A percentile compares a stretch with the other conserved stretches of the same genome.
Evolutionary conservation across 2,113 vertebrate genomes (phyloP).

Genomic region (Gadus chalcogrammus): DNA sequence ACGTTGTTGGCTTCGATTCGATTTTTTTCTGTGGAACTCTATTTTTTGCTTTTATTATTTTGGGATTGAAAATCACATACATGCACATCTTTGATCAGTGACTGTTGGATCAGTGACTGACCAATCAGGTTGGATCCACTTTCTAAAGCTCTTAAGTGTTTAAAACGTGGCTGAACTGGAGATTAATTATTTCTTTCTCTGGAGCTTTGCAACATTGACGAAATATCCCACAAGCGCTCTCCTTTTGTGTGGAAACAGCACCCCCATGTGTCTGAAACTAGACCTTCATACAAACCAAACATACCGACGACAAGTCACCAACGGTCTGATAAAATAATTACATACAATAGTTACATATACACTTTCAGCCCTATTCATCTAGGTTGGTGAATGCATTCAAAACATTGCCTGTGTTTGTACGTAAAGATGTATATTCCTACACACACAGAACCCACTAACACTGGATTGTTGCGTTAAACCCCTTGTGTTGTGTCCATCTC

Average conservation of each 20-base stretch:
- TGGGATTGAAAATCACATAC: not conserved
- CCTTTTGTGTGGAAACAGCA: constrained; percentile 20
- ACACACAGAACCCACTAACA: too few species aligned
- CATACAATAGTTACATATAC: too few species aligned
- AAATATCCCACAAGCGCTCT: too few species aligned
- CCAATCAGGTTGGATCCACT: not conserved
- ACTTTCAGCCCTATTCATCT: too few species aligned
- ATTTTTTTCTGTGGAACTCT: not conserved
- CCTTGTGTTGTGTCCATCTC: constrained; percentile 30
- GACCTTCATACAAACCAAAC: too few species aligned
- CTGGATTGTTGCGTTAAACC: not conserved
- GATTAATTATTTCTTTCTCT: too few species aligned
- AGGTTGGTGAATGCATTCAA: too few species aligned
- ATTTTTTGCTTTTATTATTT: not conserved
- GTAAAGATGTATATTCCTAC: too few species aligned
- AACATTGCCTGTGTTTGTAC: too few species aligned
- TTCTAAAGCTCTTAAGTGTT: not conserved
- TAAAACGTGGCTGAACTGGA: not conserved
- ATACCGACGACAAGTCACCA: too few species aligned
- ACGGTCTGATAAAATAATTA: too few species aligned
- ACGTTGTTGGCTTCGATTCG: not conserved
- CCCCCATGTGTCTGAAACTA: constrained; percentile 42
- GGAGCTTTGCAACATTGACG: too few species aligned
- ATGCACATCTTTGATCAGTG: not conserved
- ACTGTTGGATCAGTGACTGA: not conserved